phyloP scores from a whole-genome alignment of 2,797 vertebrate genomes.

The Hephaestus fuliginosus region DNA sequence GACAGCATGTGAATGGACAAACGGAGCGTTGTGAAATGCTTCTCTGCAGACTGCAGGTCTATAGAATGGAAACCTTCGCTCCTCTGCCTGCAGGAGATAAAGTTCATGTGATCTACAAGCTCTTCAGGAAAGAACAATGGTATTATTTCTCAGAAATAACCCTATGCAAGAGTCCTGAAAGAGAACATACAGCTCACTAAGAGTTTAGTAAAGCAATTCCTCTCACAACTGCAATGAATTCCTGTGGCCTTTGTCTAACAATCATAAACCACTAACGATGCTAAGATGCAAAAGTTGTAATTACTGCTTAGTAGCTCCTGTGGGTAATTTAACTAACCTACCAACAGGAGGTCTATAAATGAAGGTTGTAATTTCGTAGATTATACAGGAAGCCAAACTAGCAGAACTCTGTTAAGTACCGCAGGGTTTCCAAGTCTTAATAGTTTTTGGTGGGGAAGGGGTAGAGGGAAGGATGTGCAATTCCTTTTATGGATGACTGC shows the following conservation, averaged over 20 bases:
- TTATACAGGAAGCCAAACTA: constrained; percentile 63
- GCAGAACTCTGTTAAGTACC: constrained; percentile 44
- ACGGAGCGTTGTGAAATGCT: constrained; percentile 25
- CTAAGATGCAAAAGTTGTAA: constrained; percentile 66
- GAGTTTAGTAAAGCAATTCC: constrained; percentile 18
- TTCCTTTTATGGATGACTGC: constrained; percentile 44
- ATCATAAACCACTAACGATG: constrained; percentile 55
- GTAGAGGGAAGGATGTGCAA: constrained; percentile 33
- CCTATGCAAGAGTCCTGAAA: not conserved
- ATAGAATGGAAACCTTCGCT: not conserved
- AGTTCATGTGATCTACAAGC: not conserved
- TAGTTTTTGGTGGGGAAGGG: constrained; percentile 34
- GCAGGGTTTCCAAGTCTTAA: constrained; percentile 46
- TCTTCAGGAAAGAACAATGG: not conserved
- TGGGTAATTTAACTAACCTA: constrained; percentile 75
- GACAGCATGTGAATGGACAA: constrained; percentile 59
- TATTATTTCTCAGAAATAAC: not conserved
- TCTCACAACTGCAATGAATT: constrained; percentile 24
- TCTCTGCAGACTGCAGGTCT: constrained; percentile 19
- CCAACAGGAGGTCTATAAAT: constrained; percentile 68
- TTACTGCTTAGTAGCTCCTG: constrained; percentile 61
- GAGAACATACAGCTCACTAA: not conserved
- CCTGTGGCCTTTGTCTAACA: constrained; percentile 27
- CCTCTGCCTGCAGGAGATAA: constrained; percentile 4
- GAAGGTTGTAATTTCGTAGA: constrained; percentile 69